Conservation (phyloP, 2,797 vertebrate species). For the Merluccius polli region DNA sequence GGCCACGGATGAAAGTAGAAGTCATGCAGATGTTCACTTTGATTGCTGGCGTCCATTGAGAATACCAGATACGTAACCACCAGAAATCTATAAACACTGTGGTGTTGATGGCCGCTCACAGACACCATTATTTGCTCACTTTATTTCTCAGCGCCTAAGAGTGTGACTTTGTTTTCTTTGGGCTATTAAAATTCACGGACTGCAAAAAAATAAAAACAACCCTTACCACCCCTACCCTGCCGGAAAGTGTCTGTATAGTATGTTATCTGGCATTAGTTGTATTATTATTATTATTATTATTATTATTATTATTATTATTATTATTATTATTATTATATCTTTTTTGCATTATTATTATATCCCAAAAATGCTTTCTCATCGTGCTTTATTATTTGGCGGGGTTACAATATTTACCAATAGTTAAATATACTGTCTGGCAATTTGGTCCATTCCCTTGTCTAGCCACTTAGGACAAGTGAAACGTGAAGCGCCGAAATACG, state of each 20-base stretch:
- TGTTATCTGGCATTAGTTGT: neutral
- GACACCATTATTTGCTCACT: neutral
- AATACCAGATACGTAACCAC: neutral
- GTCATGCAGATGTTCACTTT: neutral
- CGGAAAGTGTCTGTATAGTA: neutral
- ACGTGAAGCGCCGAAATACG: slow-evolving; percentile 33
- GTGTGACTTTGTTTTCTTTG: neutral
- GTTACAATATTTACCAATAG: neutral
- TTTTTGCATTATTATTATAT: neutral
- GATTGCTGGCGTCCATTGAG: neutral
- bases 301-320: neutral
- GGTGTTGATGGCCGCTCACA: neutral
- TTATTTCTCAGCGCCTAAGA: neutral
- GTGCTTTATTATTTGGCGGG: neutral
- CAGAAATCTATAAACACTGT: neutral
- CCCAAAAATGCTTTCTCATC: neutral
- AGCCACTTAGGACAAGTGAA: slow-evolving; percentile 28
- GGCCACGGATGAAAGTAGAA: neutral
- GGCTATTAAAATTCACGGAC: neutral
- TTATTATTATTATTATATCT: neutral
- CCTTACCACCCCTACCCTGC: neutral
- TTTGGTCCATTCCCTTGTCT: neutral
- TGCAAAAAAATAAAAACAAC: neutral
- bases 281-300: neutral
- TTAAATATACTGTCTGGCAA: neutral